Evolutionary conservation across 1,140 invertebrate species (phyloP).

Genomic region (Liolophura sinensis): DNA sequence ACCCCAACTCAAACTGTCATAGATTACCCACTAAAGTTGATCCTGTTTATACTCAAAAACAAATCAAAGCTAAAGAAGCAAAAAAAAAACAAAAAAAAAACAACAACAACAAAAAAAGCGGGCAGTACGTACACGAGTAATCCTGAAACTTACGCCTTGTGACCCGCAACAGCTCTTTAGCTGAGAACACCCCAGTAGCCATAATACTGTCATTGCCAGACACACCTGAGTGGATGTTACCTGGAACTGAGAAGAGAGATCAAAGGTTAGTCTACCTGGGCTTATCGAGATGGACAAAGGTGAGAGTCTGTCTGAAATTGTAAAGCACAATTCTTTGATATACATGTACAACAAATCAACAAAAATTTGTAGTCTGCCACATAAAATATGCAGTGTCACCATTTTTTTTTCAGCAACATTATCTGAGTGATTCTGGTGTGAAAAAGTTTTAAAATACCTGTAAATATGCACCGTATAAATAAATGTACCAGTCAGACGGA

Average conservation of each 20-base stretch:
- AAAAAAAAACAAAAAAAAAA: too few species aligned
- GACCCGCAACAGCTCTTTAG: conserved; percentile 79
- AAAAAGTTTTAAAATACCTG: too few species aligned
- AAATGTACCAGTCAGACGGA: too few species aligned
- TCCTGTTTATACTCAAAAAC: neutral
- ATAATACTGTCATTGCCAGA: conserved; percentile 98
- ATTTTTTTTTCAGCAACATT: too few species aligned
- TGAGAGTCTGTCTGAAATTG: neutral
- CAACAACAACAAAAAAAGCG: neutral
- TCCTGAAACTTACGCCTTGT: conserved; percentile 50
- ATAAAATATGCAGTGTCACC: too few species aligned
- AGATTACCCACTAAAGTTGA: neutral
- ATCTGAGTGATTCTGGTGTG: too few species aligned
- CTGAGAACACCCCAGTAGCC: conserved; percentile 97
- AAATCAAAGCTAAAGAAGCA: neutral
- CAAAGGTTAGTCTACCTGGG: neutral
- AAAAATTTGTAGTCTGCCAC: conserved; percentile 6
- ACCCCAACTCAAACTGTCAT: neutral
- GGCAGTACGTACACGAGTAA: neutral
- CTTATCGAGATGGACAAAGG: neutral
- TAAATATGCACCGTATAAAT: too few species aligned
- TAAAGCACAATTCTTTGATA: conserved; percentile 8
- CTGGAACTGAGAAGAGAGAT: conserved; percentile 73
- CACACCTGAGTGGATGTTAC: conserved; percentile 96
- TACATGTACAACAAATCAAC: conserved; percentile 9